Conservation (phyloP, 2,113 vertebrate species). For the Carassius auratus region DNA sequence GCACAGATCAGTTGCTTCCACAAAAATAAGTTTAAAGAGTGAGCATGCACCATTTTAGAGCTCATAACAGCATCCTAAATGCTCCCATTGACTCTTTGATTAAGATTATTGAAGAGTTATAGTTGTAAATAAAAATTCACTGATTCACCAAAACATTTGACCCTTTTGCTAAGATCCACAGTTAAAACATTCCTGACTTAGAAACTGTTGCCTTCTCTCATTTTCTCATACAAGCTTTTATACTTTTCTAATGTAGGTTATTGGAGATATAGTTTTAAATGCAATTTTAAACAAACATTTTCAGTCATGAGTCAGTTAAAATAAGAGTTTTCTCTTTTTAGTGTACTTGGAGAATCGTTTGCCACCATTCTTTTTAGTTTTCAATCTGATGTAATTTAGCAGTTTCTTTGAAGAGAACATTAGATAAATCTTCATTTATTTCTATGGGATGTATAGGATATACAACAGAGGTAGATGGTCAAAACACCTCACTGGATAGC, state of each 20-base stretch:
- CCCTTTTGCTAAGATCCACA: background rate
- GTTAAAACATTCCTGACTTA: background rate
- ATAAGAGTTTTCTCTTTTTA: background rate
- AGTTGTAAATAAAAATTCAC: too few species aligned
- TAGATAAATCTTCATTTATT: background rate
- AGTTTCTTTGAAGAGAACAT: background rate
- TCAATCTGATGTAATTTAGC: background rate
- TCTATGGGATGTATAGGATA: background rate
- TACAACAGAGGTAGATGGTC: background rate
- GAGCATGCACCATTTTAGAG: conserved; percentile 13
- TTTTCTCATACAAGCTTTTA: background rate
- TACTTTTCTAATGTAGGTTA: background rate
- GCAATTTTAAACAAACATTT: background rate
- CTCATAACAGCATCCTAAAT: conserved; percentile 24
- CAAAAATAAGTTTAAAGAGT: conserved; percentile 54
- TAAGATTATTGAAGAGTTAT: too few species aligned
- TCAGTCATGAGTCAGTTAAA: background rate
- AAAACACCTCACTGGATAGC: background rate
- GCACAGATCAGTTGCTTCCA: conserved; percentile 56
- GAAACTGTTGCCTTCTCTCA: background rate
- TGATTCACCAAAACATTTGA: background rate
- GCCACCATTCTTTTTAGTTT: too few species aligned
- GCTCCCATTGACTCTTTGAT: background rate
- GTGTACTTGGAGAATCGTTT: too few species aligned
- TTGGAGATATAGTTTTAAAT: background rate